Percentiles rank a stretch among this genome's conserved stretches.
These are phyloP conservation scores for Sebastes reedi DNA, from an alignment of 2,797 vertebrate species.

Conservation along the genomic window DNA sequence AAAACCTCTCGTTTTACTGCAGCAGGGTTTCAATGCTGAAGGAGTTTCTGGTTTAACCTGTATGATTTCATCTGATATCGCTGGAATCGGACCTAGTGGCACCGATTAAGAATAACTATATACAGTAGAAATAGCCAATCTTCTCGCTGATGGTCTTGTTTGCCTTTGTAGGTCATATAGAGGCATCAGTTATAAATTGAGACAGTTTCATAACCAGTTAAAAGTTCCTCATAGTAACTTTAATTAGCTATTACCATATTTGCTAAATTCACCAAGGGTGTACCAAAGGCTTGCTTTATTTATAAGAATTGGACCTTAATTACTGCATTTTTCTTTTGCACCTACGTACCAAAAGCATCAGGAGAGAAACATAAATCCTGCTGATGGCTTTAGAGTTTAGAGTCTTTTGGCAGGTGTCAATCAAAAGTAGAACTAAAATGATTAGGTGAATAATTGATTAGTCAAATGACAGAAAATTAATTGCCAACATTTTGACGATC, in stretches of 20 bases:
- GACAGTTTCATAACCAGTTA: too few species aligned
- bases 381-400: background rate
- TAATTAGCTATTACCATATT: background rate
- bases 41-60: accelerated
- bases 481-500: background rate
- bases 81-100: too few species aligned
- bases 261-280: background rate
- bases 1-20: too few species aligned
- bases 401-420: background rate
- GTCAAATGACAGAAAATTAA: background rate
- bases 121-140: too few species aligned
- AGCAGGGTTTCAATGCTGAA: too few species aligned
- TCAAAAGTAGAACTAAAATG: background rate
- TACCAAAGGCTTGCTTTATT: background rate
- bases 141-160: too few species aligned
- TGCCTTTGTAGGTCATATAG: too few species aligned
- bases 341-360: background rate
- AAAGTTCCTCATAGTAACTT: too few species aligned
- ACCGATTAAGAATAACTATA: too few species aligned
- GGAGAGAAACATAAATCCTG: background rate
- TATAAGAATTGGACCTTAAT: background rate
- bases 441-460: background rate
- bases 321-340: background rate
- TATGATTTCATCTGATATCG: too few species aligned
- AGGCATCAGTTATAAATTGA: too few species aligned